Conservation (phyloP, 2,888 invertebrate species). For the Diarsia mendica region DNA sequence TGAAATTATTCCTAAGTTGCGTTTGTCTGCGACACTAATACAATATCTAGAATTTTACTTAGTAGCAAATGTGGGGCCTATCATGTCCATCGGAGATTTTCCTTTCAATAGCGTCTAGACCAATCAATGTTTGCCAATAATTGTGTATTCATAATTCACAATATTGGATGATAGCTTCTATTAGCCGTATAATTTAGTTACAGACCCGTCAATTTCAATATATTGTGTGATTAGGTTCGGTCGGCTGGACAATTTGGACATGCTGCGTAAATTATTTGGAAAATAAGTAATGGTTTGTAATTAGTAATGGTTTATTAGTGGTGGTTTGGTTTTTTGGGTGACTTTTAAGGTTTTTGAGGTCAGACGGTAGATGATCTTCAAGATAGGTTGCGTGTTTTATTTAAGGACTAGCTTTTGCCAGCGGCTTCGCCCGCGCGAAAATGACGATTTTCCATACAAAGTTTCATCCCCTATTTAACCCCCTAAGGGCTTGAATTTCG, state of each 20-base stretch:
- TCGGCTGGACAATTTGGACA: constrained; percentile 13
- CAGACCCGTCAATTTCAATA: constrained; percentile 38
- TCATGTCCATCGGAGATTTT: constrained; percentile 7
- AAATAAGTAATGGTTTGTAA: constrained; percentile 30
- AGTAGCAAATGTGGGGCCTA: neutral
- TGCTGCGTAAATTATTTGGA: constrained; percentile 34
- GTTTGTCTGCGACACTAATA: neutral
- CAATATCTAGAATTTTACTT: neutral
- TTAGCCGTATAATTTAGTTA: constrained; percentile 40
- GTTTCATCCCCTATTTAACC: no score
- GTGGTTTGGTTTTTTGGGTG: neutral
- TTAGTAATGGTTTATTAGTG: constrained; percentile 21
- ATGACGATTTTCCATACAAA: no score
- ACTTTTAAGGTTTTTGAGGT: neutral
- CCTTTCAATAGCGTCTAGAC: constrained; percentile 22
- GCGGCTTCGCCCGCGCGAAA: no score
- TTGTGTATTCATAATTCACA: constrained; percentile 50
- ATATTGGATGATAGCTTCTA: constrained; percentile 32
- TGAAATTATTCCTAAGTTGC: neutral
- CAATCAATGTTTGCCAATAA: constrained; percentile 34
- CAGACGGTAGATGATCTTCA: neutral
- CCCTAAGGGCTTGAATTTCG: no score
- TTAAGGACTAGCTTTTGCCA: no score
- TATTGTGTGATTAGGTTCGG: constrained; percentile 38
- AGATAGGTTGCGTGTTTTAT: neutral